Base-by-base conservation (phyloP, 2,888 invertebrate species). In the Rhaphigaster nebulosa region DNA sequence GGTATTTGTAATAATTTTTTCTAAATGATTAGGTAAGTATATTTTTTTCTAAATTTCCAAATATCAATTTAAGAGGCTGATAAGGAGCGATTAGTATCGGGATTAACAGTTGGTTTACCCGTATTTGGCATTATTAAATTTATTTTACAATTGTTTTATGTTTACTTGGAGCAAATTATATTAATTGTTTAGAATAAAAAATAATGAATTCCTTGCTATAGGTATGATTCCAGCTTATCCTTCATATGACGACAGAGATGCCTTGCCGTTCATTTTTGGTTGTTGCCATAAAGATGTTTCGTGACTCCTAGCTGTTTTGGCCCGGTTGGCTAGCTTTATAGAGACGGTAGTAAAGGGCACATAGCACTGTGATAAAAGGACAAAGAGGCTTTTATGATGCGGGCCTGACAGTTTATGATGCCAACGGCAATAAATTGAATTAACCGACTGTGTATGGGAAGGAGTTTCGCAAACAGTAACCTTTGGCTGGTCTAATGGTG, bases 361-460 rank as follows among this genome's bases (percentile, higher is more conserved):
- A 76, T 38, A 45, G 84, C n/a, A 15, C 45, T 34, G 0, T 45
- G 26, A 84, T 84, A 84, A 84, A 84, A 84, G 84, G 84, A 84
- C 84, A 84, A 84, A 84, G 84, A 50, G 6, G 41, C 84, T 38
- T 80, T 84, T 84, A 84, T 84, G 84, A 84, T 50, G 84, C 84
- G 45, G n/a, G 84, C n/a, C 20, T 84, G 84, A 2, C 45, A 50
- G 38, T 84, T 84, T 84, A 84, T 84, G 84, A 84, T 45, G 18
- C 45, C 45, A 50, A n/a, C 80, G 84, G 41, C 84, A 26, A 84
- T 84, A 84, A 84, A 84, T 84, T 84, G 84, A 84, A 84, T 84
- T 84, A 84, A 84, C 84, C n/a, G 84, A 84, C 70, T 76, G 45
- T 50, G 45, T 84, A 84, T 38, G 84, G n/a, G 84, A 18, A 8